Evolutionary conservation across 2,113 vertebrate species (phyloP).

Genomic region (Muntiacus reevesi): DNA sequence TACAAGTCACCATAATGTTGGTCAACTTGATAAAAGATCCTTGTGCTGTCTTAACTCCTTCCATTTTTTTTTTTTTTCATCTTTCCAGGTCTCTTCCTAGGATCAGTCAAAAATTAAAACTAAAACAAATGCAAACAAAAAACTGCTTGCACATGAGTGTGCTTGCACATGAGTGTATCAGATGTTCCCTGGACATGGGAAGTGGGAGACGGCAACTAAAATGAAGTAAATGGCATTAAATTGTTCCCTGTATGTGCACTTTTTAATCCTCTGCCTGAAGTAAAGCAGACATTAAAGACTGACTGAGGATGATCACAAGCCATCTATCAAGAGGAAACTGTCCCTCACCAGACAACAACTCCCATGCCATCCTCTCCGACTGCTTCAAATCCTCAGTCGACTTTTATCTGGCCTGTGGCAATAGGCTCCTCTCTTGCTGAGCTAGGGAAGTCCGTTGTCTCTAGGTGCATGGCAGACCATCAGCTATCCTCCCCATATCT

Average conservation of each 20-base stretch:
- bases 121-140: neutral
- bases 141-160: neutral
- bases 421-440: neutral
- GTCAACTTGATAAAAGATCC: neutral
- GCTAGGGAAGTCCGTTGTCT: neutral
- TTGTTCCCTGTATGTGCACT: neutral
- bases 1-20: neutral
- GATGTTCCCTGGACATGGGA: neutral
- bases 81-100: neutral
- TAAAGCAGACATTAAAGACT: neutral
- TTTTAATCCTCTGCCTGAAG: neutral
- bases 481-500: neutral
- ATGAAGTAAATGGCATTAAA: neutral
- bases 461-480: neutral
- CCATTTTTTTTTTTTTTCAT: too few species aligned
- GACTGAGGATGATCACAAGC: neutral
- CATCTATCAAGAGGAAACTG: neutral
- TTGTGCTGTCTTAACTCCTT: neutral
- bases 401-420: neutral
- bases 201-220: neutral
- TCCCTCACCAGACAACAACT: neutral
- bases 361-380: too few species aligned
- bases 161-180: neutral
- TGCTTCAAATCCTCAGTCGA: neutral
- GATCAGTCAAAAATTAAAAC: neutral